These are phyloP conservation scores for Pyxicephalus adspersus DNA, from an alignment of 2,113 vertebrate genomes.

Conservation along the genomic window DNA sequence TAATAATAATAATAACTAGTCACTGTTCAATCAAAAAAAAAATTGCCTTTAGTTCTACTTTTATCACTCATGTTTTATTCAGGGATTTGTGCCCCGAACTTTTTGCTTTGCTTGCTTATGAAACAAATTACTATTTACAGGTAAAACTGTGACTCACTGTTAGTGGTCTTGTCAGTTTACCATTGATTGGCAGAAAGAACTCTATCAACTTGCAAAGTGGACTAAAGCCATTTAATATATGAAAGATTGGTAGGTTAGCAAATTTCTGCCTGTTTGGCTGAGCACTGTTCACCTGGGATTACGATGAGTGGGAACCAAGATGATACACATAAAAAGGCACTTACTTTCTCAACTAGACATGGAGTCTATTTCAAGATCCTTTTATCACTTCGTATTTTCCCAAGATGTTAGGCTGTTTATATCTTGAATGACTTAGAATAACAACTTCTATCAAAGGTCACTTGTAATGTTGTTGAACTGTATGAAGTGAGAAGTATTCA, in stretches of 20 bases:
- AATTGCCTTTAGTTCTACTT: too few relatives aligned
- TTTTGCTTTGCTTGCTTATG: too few relatives aligned
- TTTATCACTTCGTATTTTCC: conserved; percentile 54
- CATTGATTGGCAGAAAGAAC: neutral
- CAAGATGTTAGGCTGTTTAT: conserved; percentile 49
- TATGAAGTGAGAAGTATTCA: conserved; percentile 7
- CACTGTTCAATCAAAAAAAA: too few relatives aligned
- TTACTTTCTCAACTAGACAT: neutral
- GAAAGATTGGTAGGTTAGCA: neutral
- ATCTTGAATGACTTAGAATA: conserved; percentile 49
- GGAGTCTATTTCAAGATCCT: conserved; percentile 49
- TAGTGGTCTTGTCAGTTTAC: neutral
- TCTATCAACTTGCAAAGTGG: neutral
- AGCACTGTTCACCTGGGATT: conserved; percentile 34
- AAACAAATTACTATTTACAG: too few relatives aligned
- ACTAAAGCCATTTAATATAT: conserved; percentile 13
- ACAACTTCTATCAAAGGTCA: conserved; percentile 46
- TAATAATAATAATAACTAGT: too few relatives aligned
- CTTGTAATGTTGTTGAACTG: conserved; percentile 39
- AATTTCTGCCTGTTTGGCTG: conserved; percentile 39
- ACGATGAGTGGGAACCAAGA: conserved; percentile 17
- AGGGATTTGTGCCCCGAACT: too few relatives aligned
- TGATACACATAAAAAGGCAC: neutral
- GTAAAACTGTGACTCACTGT: neutral
- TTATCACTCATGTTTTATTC: too few relatives aligned